These are phyloP conservation scores for Colletes collaris DNA, from an alignment of 2,888 invertebrate genomes.

Conservation along the genomic window DNA sequence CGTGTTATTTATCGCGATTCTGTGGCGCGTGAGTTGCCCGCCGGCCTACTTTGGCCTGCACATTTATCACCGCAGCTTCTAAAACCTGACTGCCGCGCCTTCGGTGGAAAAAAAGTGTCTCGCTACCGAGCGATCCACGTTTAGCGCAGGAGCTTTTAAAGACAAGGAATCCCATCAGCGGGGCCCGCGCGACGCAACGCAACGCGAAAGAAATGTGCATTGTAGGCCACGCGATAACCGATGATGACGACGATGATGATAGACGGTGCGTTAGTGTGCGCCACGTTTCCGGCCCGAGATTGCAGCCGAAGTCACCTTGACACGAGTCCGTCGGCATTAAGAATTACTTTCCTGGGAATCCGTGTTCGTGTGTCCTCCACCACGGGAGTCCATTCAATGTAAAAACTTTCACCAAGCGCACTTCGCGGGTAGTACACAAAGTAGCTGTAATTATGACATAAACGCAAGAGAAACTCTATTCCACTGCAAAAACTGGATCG, in stretches of 20 bases:
- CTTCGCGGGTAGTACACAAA: no score
- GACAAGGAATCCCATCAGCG: constrained; percentile 25
- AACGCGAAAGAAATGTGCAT: constrained; percentile 27
- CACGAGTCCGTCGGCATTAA: constrained; percentile 50
- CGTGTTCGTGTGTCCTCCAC: constrained; percentile 5
- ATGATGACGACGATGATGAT: constrained; percentile 63
- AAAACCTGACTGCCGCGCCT: constrained; percentile 10
- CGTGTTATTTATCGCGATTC: constrained; percentile 34
- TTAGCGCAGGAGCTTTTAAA: constrained; percentile 19
- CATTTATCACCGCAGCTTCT: constrained; percentile 27
- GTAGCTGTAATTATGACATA: no score
- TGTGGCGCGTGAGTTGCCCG: constrained; percentile 27
- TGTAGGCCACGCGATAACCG: constrained; percentile 45
- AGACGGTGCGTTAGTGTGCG: constrained; percentile 70
- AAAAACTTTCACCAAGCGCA: neutral
- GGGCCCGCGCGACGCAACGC: neutral
- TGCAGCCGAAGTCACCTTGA: constrained; percentile 60
- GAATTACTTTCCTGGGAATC: constrained; percentile 26
- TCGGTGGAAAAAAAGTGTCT: neutral
- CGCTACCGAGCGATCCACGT: neutral
- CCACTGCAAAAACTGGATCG: no score
- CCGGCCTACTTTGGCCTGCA: constrained; percentile 22
- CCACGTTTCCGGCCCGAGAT: constrained; percentile 69
- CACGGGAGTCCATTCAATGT: neutral
- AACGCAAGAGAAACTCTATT: no score